Conservation (phyloP, 2,888 invertebrate genomes). For the Tolmerus cingulatus region DNA sequence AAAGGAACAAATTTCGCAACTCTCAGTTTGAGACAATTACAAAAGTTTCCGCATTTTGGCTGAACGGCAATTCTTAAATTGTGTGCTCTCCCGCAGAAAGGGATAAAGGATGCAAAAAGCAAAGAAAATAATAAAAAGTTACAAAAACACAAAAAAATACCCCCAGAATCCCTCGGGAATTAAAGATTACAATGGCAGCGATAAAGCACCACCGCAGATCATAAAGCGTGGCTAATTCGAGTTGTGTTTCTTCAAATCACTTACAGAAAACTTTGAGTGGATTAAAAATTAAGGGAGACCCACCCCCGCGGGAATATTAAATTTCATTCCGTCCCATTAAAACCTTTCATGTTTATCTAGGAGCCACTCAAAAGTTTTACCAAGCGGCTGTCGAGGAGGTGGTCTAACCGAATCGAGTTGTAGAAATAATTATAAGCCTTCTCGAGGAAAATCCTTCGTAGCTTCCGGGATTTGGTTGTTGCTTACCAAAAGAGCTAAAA, state of each 20-base stretch:
- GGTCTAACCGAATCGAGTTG: neutral
- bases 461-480: neutral
- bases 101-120: neutral
- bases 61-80: neutral
- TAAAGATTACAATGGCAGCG: neutral
- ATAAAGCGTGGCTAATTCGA: neutral
- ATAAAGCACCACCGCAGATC: neutral
- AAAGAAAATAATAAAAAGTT: neutral
- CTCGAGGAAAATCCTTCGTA: neutral
- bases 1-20: neutral
- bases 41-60: neutral
- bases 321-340: neutral
- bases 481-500: neutral
- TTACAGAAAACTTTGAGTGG: neutral
- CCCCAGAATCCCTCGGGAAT: neutral
- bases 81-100: neutral
- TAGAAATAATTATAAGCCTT: constrained; percentile 14
- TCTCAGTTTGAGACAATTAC: neutral
- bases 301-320: neutral
- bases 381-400: neutral
- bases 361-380: neutral
- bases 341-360: neutral
- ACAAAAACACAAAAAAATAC: neutral
- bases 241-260: neutral
- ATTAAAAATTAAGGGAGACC: neutral